Conservation (phyloP, 2,113 vertebrate genomes). For the Platanista minor region DNA sequence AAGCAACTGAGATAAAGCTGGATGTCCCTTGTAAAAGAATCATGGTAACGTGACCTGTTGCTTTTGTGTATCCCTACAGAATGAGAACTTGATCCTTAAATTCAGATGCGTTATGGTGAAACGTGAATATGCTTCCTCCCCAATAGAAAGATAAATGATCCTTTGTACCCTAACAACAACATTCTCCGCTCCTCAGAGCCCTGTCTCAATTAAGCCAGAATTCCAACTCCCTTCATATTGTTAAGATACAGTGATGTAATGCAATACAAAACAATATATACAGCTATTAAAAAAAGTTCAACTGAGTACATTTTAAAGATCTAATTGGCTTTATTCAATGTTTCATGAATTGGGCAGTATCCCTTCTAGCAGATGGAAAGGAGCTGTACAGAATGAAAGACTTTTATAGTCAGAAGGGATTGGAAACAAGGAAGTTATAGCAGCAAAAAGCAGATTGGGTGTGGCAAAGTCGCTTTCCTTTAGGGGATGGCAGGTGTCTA, state of each 20-base stretch:
- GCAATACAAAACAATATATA: accelerated
- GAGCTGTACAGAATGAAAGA: neutral
- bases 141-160: accelerated
- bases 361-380: neutral
- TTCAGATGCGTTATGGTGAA: neutral
- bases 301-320: neutral
- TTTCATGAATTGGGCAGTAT: neutral
- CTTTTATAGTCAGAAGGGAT: neutral
- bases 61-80: neutral
- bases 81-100: neutral
- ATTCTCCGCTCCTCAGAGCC: neutral
- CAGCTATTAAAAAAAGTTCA: neutral
- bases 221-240: neutral
- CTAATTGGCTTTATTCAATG: neutral
- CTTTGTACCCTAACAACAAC: too few relatives aligned
- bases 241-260: neutral
- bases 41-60: accelerated
- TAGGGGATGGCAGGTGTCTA: too few relatives aligned
- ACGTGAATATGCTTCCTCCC: neutral
- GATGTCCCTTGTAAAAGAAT: neutral
- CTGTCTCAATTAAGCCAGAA: neutral
- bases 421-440: neutral
- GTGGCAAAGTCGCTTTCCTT: too few relatives aligned
- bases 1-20: neutral
- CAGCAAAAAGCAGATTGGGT: too few relatives aligned